Evolutionary conservation across 2,888 invertebrate species (phyloP), one percentile per base, ranked within the genome.

Genomic region (Epinotia bilunana): DNA sequence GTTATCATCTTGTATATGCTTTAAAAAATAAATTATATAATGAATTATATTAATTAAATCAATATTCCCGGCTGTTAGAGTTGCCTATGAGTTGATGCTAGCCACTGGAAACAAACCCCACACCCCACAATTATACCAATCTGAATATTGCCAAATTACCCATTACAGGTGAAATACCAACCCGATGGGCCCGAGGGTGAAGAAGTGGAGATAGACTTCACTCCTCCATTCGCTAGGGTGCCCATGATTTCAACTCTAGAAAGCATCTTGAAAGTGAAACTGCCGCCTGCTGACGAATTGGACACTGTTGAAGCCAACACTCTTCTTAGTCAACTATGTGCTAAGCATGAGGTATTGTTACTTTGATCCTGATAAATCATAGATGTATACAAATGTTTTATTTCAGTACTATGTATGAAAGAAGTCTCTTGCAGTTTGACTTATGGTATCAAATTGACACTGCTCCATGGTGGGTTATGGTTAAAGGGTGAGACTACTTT

Each of bases 141-240:
- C 11, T 57, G 16, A 16, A 55, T n/a, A 57, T 18, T 46, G n/a
- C 60, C 13, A 46, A 61, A 18, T 57, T 67, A 75, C 69, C 62
- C 20, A 72, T 86, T 85, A 68, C 75, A 94, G 94, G 90, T 96
- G 5, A 95, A 95, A 83, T 99, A 98, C 87, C 99, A 99, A 89
- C 99, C 99, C 0, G 98, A 99, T 79, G 99, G 98, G 0, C 96
- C 96, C 0, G 97, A 97, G 6, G 96, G 97, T 68, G 96, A 97
- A 83, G 96, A 95, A 79, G 95, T 97, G 5, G 97, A 97, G 90
- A 96, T 99, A 75, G 99, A 99, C 91, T 99, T 99, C 86, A 99
- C 99, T 5, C 99, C 99, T 43, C 99, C 99, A 2, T 99, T 99
- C 93, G 97, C 96, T 81, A 95, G 98, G 79, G 95, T 99, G 4